Base-by-base conservation (phyloP, 30 jellyfish, hydroid and myxozoan species). In the Aurelia aurita complex sp. Pacific region DNA sequence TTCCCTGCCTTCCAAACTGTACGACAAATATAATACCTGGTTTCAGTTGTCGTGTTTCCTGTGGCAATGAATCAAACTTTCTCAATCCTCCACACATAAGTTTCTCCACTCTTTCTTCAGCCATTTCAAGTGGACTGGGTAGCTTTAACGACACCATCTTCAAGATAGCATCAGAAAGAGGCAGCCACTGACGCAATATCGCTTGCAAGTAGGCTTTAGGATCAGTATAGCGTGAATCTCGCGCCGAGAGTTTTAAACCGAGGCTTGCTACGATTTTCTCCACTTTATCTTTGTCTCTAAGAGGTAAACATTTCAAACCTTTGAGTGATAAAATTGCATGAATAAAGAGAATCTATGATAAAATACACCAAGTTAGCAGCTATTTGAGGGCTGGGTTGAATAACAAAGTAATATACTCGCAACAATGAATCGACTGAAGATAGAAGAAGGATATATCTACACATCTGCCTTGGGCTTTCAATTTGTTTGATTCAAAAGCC, bases 111-210 rank as follows among this genome's bases (percentile, higher is more conserved):
- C 98, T 83, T 46, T 81, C 97, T 61, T 90, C 94, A 3, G 90
- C 63, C n/a, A 95, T 82, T 11, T 76, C 89, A n/a, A 90, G 89
- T n/a, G 99, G 99, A 62, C 96, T 83, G 12, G 99, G 99, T 73
- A 89, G 87, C 36, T 70, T 59, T 12, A 36, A 23, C 18, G 97
- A 81, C 38, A 95, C 99, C 97, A 89, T 87, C 34, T 81, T 87
- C 46, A 95, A 85, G 73, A 95, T 73, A 13, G 99, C 83, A 13
- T 77, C 86, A 15, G 99, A 95, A 17, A 95, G 92, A 64, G 99
- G 99, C 82, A 95, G 86, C 99, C 99, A 95, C 83, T 95, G 99
- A 57, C 97, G 92, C 18, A 85, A 69, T 42, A 95, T 88, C 60
- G 99, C 98, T 63, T 85, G 96, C 9, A 95, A 91, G 81, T 89